These are phyloP conservation scores for Melangyna quadrimaculata DNA, from an alignment of 2,888 invertebrate species.

Conservation along the genomic window DNA sequence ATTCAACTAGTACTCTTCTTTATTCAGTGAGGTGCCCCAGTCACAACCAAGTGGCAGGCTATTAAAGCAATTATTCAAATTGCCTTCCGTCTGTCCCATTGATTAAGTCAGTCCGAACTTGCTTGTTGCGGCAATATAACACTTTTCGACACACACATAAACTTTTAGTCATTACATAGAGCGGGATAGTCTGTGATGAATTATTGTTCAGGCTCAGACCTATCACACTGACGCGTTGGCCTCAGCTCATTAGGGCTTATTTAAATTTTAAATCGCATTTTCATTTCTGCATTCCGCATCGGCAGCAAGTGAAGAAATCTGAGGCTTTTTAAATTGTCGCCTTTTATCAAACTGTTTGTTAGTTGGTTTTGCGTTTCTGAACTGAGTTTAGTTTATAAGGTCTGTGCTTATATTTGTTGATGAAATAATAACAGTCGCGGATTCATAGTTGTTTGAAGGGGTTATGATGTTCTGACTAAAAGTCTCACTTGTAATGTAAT, in stretches of 20 bases:
- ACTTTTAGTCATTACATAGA: no score
- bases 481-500: no score
- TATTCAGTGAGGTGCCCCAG: constrained; percentile 31
- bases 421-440: neutral
- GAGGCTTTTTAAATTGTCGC: neutral
- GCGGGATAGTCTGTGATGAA: neutral
- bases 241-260: constrained; percentile 29
- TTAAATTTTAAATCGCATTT: constrained; percentile 52
- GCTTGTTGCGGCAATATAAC: constrained; percentile 12
- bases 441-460: neutral
- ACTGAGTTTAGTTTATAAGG: constrained; percentile 4
- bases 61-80: constrained; percentile 65
- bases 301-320: constrained; percentile 18
- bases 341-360: neutral
- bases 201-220: neutral
- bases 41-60: constrained; percentile 20
- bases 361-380: neutral
- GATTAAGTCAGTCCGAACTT: constrained; percentile 50
- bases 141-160: constrained; percentile 22
- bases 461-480: no score
- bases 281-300: constrained; percentile 24
- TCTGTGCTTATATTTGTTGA: neutral
- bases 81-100: constrained; percentile 58
- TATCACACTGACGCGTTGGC: constrained; percentile 17
- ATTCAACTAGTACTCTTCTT: neutral